Conservation (phyloP, 2,113 vertebrate genomes). For the Orcinus orca region DNA sequence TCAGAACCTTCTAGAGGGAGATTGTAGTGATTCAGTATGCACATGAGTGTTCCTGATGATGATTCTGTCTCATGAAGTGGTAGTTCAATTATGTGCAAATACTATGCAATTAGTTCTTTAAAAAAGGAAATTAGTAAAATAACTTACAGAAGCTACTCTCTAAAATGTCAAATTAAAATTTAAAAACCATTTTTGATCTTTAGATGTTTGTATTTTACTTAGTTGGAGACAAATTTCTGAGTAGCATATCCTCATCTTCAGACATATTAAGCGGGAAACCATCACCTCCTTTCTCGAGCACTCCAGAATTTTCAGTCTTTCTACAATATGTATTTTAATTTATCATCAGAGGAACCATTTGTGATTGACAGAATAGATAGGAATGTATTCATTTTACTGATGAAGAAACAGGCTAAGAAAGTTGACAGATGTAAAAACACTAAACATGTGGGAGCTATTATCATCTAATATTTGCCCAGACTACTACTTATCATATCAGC, state of each 20-base stretch:
- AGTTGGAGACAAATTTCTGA: neutral
- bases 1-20: neutral
- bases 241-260: neutral
- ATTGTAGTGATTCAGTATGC: neutral
- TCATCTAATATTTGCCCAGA: neutral
- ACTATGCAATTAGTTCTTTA: neutral
- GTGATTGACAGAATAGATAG: neutral
- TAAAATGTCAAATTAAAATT: slow-evolving; percentile 32
- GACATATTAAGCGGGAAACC: neutral
- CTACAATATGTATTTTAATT: neutral
- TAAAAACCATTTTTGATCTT: neutral
- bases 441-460: neutral
- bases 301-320: neutral
- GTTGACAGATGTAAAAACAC: neutral
- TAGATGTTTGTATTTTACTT: neutral
- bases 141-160: neutral
- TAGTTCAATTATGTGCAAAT: slow-evolving; percentile 34
- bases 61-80: neutral
- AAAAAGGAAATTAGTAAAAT: neutral
- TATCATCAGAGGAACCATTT: neutral
- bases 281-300: neutral
- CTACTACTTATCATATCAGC: neutral
- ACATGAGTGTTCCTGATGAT: neutral
- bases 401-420: neutral
- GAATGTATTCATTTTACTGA: neutral